These are phyloP conservation scores for Steinernema khuongi DNA, from an alignment of 1,140 invertebrate genomes.

Conservation along the genomic window DNA sequence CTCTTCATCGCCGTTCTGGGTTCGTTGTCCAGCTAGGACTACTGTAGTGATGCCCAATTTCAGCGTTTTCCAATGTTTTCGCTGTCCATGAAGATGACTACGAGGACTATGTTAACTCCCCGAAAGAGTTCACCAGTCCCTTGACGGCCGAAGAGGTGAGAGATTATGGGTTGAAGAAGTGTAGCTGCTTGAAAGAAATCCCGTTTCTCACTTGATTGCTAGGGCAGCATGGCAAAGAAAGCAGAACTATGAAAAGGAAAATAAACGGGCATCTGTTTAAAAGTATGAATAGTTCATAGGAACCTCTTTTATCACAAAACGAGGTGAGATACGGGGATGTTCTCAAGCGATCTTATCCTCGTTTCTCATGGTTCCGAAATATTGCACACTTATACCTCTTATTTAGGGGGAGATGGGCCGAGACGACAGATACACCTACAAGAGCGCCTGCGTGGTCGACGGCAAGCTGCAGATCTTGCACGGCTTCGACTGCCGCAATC, in stretches of 20 bases:
- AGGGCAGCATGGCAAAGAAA: too few relatives aligned
- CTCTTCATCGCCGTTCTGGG: neutral
- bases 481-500: conserved; percentile 49
- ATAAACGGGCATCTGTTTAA: too few relatives aligned
- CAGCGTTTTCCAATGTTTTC: neutral
- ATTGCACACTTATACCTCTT: neutral
- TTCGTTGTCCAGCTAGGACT: neutral
- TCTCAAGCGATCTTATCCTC: too few relatives aligned
- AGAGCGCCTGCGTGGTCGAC: conserved; percentile 45
- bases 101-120: neutral
- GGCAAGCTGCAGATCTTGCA: conserved; percentile 44
- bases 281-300: too few relatives aligned
- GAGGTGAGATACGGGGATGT: too few relatives aligned
- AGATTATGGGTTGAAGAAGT: neutral
- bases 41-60: neutral
- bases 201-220: too few relatives aligned
- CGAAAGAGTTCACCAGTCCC: neutral
- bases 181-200: too few relatives aligned
- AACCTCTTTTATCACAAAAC: too few relatives aligned
- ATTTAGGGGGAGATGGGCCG: conserved; percentile 23
- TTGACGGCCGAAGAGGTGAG: neutral
- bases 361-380: too few relatives aligned
- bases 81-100: neutral
- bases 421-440: conserved; percentile 52
- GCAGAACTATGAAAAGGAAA: too few relatives aligned